Percentiles rank a stretch among this genome's conserved stretches.
Conservation (phyloP, 2,888 invertebrate species). For the Epirrhoe alternata region DNA sequence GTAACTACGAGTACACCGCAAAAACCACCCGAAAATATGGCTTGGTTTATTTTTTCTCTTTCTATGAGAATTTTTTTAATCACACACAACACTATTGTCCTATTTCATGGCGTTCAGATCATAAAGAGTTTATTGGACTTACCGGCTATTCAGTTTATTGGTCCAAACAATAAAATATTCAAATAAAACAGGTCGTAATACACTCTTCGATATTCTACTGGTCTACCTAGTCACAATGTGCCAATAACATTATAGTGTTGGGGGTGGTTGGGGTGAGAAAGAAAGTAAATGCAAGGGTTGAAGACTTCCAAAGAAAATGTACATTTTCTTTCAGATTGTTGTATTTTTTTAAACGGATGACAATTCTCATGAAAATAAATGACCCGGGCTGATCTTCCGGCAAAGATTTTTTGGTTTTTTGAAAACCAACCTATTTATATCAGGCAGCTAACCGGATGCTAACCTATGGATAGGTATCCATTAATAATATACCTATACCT, state of each 20-base stretch:
- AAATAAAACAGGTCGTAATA: conserved; percentile 40
- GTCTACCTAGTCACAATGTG: conserved; percentile 39
- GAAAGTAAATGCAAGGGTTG: background rate
- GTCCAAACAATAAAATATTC: conserved; percentile 41
- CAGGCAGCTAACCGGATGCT: no score
- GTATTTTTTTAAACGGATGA: no score
- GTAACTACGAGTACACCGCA: no score
- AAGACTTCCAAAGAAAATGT: background rate
- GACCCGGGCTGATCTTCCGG: no score
- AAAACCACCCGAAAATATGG: no score
- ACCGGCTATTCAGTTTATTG: conserved; percentile 31
- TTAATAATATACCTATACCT: no score
- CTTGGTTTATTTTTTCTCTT: no score
- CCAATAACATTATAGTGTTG: conserved; percentile 42
- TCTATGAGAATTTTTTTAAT: background rate
- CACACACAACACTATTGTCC: background rate
- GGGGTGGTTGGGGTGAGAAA: conserved; percentile 25
- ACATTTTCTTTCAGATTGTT: background rate
- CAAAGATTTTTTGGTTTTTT: no score
- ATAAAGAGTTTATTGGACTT: conserved; percentile 28
- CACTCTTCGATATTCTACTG: conserved; percentile 25
- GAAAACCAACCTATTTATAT: no score
- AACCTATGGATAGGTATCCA: no score
- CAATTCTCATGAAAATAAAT: no score
- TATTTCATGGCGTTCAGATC: background rate